Evolutionary conservation across 2,113 vertebrate species (phyloP), one percentile per base, ranked within the genome.

Genomic region (Choloepus hoffmanni): DNA sequence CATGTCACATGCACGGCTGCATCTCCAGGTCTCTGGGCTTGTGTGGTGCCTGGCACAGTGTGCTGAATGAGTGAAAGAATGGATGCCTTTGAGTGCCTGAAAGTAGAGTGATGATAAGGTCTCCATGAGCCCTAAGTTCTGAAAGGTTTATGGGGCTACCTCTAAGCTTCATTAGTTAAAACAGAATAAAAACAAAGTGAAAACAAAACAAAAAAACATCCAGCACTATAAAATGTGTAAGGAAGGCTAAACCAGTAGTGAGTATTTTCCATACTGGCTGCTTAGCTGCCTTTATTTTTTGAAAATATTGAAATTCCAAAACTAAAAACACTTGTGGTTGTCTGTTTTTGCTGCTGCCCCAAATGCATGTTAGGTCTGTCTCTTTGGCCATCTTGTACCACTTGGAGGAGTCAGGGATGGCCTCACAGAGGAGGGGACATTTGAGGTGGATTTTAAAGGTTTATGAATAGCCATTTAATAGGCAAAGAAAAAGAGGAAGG

Each of bases 1-100:
- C 1, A 3, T 5, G n/a, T 33, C 58, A 16, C 1, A 3, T 5
- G n/a, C 33, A 7, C 36, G 3, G 68, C 48, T 48, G 12, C 40
- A 21, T 33, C 23, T 74, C 5, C 48, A 3, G 5, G 79, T 60
- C 24, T 74, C 4, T 0, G 16, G 82, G 14, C 4, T 16, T 67
- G 67, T 19, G 12, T 7, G 45, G 15, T 79, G 70, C 36, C 40
- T 7, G 50, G 62, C n/a, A n/a, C 12, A 2, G 15, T 18, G 82
- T 62, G 63, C 86, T 76, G 30, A 86, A 16, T 19, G 68, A 76
- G 6, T 21, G 48, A 85, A 45, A 7, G 55, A 67, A 43, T n/a
- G 50, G 45, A 40, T 83, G 77, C 53, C 15, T 48, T 73, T 79
- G 58, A 40, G 23, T 48, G 48, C 60, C 82, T 62, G 10, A 19